Base-by-base conservation (phyloP, 2,888 invertebrate genomes). In the Stomorhina lunata region DNA sequence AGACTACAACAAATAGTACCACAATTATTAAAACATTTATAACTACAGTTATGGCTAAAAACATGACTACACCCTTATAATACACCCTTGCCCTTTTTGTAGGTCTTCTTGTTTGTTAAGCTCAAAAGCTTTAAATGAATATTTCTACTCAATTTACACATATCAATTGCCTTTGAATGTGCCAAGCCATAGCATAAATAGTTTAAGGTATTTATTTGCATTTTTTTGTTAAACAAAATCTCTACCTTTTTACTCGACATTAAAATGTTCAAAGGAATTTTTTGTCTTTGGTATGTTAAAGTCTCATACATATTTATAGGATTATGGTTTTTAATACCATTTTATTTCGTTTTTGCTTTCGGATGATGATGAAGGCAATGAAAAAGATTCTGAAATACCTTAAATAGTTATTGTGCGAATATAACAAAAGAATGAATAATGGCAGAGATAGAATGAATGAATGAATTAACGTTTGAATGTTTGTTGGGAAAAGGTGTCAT, bases 301-400 rank as follows among this genome's bases (percentile, higher is more conserved):
- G 15, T 48, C 20, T 2, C 15, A n/a, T 17, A 25, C 27, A 45
- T 75, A 50, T 63, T 75, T 57, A 57, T 34, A 29, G 50, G 65
- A 75, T 78, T 81, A 78, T 69, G 73, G 25, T 45, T 69, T 68
- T 55, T 63, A 68, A 73, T 63, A 48, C 61, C 53, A 20, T 77
- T 55, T 20, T 7, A 10, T 32, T 27, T 29, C 32, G n/a, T n/a
- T 10, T 12, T n/a, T 12, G 37, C 4, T 37, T 15, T 53, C 53
- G 12, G 29, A 53, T 53, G 15, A 53, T 27, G 6, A 22, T 10
- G 12, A 27, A 27, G n/a, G 20, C 48, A 53, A 61, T 9, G 17
- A 43, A 32, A 48, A 4, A 12, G 6, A 55, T 25, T 48, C 12
- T n/a, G 5, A 27, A 25, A 17, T 34, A 3, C 17, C 50, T 59